Evolutionary conservation across 2,113 vertebrate species (phyloP), one percentile per base, ranked within the genome.

Genomic region (Hypomesus transpacificus): DNA sequence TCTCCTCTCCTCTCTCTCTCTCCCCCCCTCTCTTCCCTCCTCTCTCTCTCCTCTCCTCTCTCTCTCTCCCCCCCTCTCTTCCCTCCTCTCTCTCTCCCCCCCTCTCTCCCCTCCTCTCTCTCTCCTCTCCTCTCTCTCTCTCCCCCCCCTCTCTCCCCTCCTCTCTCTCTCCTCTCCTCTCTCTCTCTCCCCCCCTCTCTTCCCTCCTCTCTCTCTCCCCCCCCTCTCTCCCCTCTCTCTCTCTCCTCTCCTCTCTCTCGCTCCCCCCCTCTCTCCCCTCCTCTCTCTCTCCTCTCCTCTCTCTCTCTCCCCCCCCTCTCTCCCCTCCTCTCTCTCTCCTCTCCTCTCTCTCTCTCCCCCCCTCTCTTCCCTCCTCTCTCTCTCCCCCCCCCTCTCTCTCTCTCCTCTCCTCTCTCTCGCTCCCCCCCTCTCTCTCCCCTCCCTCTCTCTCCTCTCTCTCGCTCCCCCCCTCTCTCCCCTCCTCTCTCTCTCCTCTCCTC

Each of bases 111-210:
- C 21, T 83, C n/a, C 74, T 80, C 82, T 80, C 80, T 74, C 73
- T 50, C 46, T 51, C 50, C 51, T 70, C 65, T n/a, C n/a, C n/a
- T n/a, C 39, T 62, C 13, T 58, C 24, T 83, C 72, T 75, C 70
- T 26, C 69, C 63, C 74, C 7, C 39, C 9, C 39, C 82, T 80
- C 80, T 74, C 73, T 50, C 46, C 34, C 50, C 51, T 70, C 65
- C 39, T 62, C 13, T 58, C 24, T 83, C 72, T 75, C 70, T 26
- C 69, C 63, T 73, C 7, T 9, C 9, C 39, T 1, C 39, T 9
- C n/a, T 63, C 74, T 80, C 82, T 80, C 80, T 74, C 73, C 56
- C 46, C n/a, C n/a, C n/a, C n/a, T n/a, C n/a, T 51, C 50, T 57
- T 70, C 65, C 39, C 56, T 13, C 52, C 24, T 83, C 72, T 75